Evolutionary conservation across 2,113 vertebrate species (phyloP), one percentile per base, ranked within the genome.

Genomic region (Electrona antarctica): DNA sequence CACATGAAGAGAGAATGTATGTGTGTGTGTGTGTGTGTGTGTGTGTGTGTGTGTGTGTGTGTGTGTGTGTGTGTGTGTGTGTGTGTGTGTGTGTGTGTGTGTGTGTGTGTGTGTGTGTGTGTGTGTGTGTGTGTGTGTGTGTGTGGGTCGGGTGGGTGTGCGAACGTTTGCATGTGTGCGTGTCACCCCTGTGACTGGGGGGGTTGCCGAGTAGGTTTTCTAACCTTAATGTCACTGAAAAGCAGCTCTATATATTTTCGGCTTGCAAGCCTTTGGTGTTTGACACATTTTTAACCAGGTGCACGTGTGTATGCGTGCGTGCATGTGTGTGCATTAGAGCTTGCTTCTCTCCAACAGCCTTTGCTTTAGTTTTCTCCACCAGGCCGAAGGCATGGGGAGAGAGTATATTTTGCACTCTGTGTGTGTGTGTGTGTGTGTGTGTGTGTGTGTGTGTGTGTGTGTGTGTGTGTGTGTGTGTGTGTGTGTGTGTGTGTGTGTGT

Each of bases 301-400:
- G 33, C 60, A 62, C 29, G 11, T 28, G 54, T 71, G 49, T 59
- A 51, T 12, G 21, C 21, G 64, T 70, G 57, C 41, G 56, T 69
- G 64, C 60, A n/a, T 48, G 29, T 58, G 56, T 55, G 63, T 50
- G 41, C 12, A 9, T 11, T 71, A 21, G 21, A 21, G 21, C 21
- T 21, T 21, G 21, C 21, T 21, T 21, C 21, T 21, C 21, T 21
- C 21, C 21, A 48, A 28, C 7, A 14, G 15, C 15, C 55, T 15
- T 56, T 56, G 3, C 15, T 7, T 56, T 14, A 4, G 33, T 62
- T 62, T 2, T 48, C 51, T 8, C 15, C 46, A 55, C 61, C 49
- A 11, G 56, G 46, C 57, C 21, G 21, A 21, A 21, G 21, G 21
- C 21, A 21, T 21, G 21, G 21, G 21, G 21, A 21, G 21, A 21